These are phyloP conservation scores for Elanoides forficatus DNA, from an alignment of 2,113 vertebrate species.

Conservation along the genomic window DNA sequence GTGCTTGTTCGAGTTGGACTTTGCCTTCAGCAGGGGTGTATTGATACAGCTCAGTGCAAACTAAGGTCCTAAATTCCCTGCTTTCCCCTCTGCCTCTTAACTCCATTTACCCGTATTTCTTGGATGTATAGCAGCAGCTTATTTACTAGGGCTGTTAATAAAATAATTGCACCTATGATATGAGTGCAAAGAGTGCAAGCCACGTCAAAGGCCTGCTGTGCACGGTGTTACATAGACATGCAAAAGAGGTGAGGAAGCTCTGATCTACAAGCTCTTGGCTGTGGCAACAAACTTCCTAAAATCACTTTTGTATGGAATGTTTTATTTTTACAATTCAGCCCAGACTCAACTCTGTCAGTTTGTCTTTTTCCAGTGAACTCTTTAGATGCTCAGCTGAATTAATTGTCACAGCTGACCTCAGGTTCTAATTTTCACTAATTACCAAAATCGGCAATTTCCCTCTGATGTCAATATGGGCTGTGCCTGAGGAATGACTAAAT, in stretches of 20 bases:
- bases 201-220: not conserved
- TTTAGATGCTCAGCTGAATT: not conserved
- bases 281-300: not conserved
- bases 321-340: not conserved
- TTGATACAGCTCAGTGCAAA: not conserved
- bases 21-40: not conserved
- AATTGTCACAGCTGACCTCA: not conserved
- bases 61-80: not conserved
- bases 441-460: not conserved
- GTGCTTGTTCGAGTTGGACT: not conserved
- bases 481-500: not conserved
- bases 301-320: not conserved
- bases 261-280: not conserved
- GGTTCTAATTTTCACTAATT: slow-evolving; percentile 18
- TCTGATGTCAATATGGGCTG: not conserved
- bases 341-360: not conserved
- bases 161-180: not conserved
- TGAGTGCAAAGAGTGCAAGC: not conserved
- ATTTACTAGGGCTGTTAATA: not conserved
- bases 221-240: not conserved
- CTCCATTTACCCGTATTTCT: not conserved
- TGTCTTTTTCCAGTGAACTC: not conserved
- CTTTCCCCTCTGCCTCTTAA: not conserved
- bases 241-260: not conserved
- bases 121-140: not conserved